Evolutionary conservation across 2,113 vertebrate genomes (phyloP).

Genomic region (chimpanzee (Pan troglodytes)): DNA sequence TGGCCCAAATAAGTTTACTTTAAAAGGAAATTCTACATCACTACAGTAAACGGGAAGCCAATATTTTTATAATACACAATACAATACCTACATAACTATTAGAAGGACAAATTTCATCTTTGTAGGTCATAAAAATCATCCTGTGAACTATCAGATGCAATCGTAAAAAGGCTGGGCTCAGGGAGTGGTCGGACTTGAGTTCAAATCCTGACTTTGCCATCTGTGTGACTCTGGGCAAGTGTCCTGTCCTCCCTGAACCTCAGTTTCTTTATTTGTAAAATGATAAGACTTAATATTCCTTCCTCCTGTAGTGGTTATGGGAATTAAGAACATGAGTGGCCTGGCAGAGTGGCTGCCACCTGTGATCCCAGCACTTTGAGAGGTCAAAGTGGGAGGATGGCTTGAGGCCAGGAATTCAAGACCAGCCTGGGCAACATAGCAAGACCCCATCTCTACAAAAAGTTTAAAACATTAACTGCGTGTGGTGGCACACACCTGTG

Average conservation of each 20-base stretch:
- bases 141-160: rapidly evolving
- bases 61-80: background rate
- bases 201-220: background rate
- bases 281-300: background rate
- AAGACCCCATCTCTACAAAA: too few species aligned
- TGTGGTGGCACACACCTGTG: too few species aligned
- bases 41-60: background rate
- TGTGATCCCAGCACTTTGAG: too few species aligned
- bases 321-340: background rate
- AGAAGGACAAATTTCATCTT: background rate
- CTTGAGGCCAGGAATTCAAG: too few species aligned
- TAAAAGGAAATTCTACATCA: background rate
- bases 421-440: too few species aligned
- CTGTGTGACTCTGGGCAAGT: background rate
- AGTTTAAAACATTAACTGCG: too few species aligned
- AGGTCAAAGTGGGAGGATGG: too few species aligned
- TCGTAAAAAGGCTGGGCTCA: too few species aligned
- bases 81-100: background rate
- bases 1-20: background rate
- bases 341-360: too few species aligned
- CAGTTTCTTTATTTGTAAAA: background rate
- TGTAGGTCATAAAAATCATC: too few species aligned
- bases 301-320: background rate
- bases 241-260: background rate
- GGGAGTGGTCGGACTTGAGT: background rate